Evolutionary conservation across 2,797 vertebrate genomes (phyloP).

Genomic region (Pitangus sulphuratus): DNA sequence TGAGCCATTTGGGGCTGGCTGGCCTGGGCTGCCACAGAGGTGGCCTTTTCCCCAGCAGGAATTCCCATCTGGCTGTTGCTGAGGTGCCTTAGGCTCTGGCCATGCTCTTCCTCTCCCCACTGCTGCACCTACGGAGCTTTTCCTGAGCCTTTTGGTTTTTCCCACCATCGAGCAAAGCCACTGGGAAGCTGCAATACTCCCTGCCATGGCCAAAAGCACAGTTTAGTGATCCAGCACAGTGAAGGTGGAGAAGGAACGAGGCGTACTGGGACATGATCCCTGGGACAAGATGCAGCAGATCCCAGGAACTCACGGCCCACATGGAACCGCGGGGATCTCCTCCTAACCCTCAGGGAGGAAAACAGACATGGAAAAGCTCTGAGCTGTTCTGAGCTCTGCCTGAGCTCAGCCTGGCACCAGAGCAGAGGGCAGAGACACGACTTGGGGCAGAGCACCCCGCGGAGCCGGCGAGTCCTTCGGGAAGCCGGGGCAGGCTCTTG

Average conservation of each 20-base stretch:
- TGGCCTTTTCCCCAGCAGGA: background rate
- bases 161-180: too few relatives aligned
- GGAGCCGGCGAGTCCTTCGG: background rate
- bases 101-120: fast-evolving
- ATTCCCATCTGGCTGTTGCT: background rate
- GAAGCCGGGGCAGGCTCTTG: background rate
- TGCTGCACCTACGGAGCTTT: background rate
- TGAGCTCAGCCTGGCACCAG: background rate
- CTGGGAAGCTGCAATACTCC: background rate
- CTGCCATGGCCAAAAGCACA: background rate
- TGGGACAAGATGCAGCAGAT: background rate
- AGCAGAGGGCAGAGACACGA: background rate
- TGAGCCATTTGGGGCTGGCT: background rate
- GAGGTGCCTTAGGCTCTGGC: background rate
- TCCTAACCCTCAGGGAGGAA: background rate
- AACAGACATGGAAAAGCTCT: fast-evolving
- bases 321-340: background rate
- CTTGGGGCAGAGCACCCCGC: fast-evolving
- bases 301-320: background rate
- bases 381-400: background rate
- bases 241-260: background rate
- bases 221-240: background rate
- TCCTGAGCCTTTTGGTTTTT: background rate
- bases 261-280: background rate
- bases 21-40: background rate